Evolutionary conservation across 1,140 invertebrate genomes (phyloP), one percentile per base, ranked within the genome.

Genomic region (Laupala kohalensis): DNA sequence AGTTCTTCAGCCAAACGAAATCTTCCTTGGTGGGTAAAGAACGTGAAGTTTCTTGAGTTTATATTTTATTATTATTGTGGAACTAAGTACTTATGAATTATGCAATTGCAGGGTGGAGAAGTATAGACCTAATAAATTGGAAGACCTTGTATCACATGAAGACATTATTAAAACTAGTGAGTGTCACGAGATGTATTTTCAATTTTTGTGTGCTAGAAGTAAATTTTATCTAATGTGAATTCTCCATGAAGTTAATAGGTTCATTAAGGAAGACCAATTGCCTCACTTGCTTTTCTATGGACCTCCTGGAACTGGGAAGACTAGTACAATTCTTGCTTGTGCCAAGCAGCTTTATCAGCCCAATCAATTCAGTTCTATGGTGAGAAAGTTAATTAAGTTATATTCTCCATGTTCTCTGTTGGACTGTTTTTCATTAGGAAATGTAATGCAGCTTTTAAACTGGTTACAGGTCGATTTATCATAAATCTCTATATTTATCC

Each of bases 61-160:
- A n/a, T n/a, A n/a, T n/a, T n/a, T n/a, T n/a, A n/a, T n/a, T n/a
- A n/a, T n/a, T n/a, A n/a, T n/a, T n/a, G n/a, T n/a, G n/a, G n/a
- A n/a, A n/a, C n/a, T n/a, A n/a, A n/a, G n/a, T n/a, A n/a, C n/a
- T n/a, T n/a, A n/a, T n/a, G n/a, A n/a, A n/a, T n/a, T n/a, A n/a
- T n/a, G n/a, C n/a, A n/a, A n/a, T n/a, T n/a, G n/a, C 76, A 94
- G 96, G 97, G 95, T 99, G 24, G 97, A 99, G 83, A 99, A 99
- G 81, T 99, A 99, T 83, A 88, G 97, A 13, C 97, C 97, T 19
- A 89, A 86, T 64, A 90, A 87, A 68, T 83, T 99, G 73, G 89
- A 95, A 76, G 96, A 99, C 77, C 83, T 99, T 5, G 95, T 99
- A 74, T 98, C 97, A 4, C 97, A 99, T 78, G 91, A 96, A 82